Percentiles rank a stretch among this genome's conserved stretches.
phyloP scores from a whole-genome alignment of 2,888 invertebrate species.

The Esperia sulphurella region DNA sequence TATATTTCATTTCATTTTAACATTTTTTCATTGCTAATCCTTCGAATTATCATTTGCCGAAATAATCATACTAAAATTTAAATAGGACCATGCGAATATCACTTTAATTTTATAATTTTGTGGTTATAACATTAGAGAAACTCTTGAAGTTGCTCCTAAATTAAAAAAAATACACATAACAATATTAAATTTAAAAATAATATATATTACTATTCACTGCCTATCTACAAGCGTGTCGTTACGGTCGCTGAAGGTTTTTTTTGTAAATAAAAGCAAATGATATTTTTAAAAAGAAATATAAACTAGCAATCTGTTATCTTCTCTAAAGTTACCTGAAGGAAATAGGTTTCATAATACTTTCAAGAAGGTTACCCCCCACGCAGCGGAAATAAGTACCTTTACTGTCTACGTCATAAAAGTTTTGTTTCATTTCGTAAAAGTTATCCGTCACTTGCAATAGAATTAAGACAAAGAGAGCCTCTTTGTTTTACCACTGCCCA shows the following conservation, averaged over 20 bases:
- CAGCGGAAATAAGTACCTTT: slow-evolving; percentile 28
- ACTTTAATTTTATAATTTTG: too few relatives aligned
- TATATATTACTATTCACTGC: neutral
- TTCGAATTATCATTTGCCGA: too few relatives aligned
- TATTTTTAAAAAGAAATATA: slow-evolving; percentile 14
- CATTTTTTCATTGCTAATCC: too few relatives aligned
- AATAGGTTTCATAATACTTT: slow-evolving; percentile 7
- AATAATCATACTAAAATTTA: too few relatives aligned
- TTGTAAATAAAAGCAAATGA: slow-evolving; percentile 1
- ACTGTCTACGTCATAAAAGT: slow-evolving; percentile 13
- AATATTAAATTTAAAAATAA: neutral
- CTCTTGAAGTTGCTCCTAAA: slow-evolving; percentile 2
- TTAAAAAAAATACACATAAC: too few relatives aligned
- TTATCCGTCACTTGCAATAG: slow-evolving; percentile 24
- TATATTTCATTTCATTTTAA: too few relatives aligned
- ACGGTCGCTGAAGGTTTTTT: slow-evolving; percentile 46
- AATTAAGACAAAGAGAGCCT: slow-evolving; percentile 35
- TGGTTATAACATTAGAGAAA: too few relatives aligned
- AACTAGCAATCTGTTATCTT: slow-evolving; percentile 59
- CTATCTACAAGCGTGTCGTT: slow-evolving; percentile 40
- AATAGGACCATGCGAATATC: too few relatives aligned
- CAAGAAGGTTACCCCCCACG: slow-evolving; percentile 50
- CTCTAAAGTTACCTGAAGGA: slow-evolving; percentile 12
- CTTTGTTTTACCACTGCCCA: slow-evolving; percentile 56
- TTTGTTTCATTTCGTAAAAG: slow-evolving; percentile 22